Conservation (phyloP, 2,888 invertebrate genomes). For the Watsonalla cultraria region DNA sequence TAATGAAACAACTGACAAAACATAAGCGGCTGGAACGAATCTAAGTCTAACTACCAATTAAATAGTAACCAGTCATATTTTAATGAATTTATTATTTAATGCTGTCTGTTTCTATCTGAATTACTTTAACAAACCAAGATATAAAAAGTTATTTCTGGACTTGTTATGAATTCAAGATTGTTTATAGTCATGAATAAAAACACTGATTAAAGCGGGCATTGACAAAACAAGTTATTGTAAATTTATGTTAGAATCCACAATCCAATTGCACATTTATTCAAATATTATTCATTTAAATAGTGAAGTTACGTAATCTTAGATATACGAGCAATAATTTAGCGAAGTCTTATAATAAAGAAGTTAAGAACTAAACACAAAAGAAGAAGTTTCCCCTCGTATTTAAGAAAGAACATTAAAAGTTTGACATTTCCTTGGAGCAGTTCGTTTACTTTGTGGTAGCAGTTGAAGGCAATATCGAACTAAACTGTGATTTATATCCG, state of each 20-base stretch:
- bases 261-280: neutral
- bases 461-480: slow-evolving; percentile 52
- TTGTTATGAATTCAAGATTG: neutral
- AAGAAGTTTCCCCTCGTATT: slow-evolving; percentile 53
- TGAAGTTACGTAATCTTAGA: neutral
- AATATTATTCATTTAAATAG: neutral
- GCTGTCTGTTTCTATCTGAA: neutral
- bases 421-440: slow-evolving; percentile 54
- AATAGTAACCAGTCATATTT: too few relatives aligned
- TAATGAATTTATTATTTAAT: too few relatives aligned
- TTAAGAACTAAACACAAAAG: slow-evolving; percentile 30
- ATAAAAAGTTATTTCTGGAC: neutral
- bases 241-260: slow-evolving; percentile 10
- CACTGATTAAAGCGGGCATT: slow-evolving; percentile 12
- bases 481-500: slow-evolving; percentile 65
- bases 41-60: too few relatives aligned
- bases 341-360: slow-evolving; percentile 8
- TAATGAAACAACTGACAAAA: too few relatives aligned
- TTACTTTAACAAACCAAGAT: neutral
- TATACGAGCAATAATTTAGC: neutral
- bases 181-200: slow-evolving; percentile 15
- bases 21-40: too few relatives aligned
- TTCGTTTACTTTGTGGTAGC: slow-evolving; percentile 45
- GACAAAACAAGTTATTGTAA: slow-evolving; percentile 12
- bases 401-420: slow-evolving; percentile 68